Evolutionary conservation across 53 echinoderm and acorn worm species (phyloP).

Genomic region (Echinometra lucunter): DNA sequence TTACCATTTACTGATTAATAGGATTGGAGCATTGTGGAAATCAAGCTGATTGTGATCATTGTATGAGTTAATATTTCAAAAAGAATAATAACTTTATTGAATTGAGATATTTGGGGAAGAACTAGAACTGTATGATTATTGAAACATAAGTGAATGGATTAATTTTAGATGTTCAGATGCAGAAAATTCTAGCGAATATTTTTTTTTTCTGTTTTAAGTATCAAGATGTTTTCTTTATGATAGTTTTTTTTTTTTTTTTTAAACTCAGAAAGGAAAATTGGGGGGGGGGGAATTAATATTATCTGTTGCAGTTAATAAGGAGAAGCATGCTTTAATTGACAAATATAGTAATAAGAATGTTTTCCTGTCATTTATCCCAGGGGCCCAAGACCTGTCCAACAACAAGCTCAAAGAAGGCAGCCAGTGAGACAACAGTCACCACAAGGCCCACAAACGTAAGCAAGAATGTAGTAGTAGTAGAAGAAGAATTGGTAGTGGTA

Average conservation of each 20-base stretch:
- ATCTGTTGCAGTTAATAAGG: too few relatives aligned
- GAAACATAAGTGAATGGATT: not conserved
- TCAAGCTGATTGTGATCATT: not conserved
- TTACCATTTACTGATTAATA: conserved; percentile 20
- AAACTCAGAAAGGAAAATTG: too few relatives aligned
- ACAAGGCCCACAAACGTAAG: not conserved
- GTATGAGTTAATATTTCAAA: too few relatives aligned
- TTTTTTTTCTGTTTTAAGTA: too few relatives aligned
- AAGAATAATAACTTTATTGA: too few relatives aligned
- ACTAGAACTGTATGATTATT: not conserved
- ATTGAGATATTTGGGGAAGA: not conserved
- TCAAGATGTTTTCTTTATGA: too few relatives aligned
- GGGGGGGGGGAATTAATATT: too few relatives aligned
- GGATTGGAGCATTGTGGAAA: not conserved
- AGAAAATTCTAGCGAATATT: too few relatives aligned
- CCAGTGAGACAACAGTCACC: not conserved
- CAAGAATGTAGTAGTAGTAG: too few relatives aligned
- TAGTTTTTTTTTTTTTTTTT: too few relatives aligned
- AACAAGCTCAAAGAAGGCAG: not conserved
- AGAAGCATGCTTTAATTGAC: not conserved
- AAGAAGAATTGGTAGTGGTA: too few relatives aligned
- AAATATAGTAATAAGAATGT: not conserved
- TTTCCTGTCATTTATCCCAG: not conserved
- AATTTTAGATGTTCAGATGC: not conserved
- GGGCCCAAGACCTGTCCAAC: conserved; percentile 14